phyloP scores from a whole-genome alignment of 2,888 invertebrate genomes.

The Hirtodrosophila alboralis region DNA sequence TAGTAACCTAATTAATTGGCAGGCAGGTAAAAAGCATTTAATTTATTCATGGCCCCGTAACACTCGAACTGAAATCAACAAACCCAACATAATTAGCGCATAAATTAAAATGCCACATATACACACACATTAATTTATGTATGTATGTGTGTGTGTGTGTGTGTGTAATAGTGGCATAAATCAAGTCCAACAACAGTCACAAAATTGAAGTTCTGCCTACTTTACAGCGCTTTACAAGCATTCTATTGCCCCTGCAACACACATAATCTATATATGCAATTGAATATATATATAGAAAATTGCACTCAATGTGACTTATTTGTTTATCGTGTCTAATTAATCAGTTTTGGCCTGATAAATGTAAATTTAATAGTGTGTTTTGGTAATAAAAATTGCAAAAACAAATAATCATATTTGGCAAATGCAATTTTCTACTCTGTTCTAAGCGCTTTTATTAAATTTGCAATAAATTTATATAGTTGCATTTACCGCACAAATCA shows the following conservation, averaged over 20 bases:
- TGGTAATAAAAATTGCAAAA: neutral
- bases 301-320: neutral
- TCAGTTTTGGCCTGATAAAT: conserved; percentile 39
- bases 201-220: conserved; percentile 23
- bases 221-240: conserved; percentile 3
- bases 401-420: neutral
- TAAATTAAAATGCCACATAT: conserved; percentile 48
- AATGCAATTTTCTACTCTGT: conserved; percentile 10
- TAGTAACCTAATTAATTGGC: conserved; percentile 57
- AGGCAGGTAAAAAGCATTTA: conserved; percentile 50
- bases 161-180: conserved; percentile 25
- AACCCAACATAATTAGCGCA: conserved; percentile 62
- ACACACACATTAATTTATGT: neutral
- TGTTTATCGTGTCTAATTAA: conserved; percentile 34
- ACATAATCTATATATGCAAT: too few species aligned
- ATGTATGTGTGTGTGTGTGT: conserved; percentile 16
- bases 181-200: conserved; percentile 40
- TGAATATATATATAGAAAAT: conserved; percentile 10
- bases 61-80: conserved; percentile 31
- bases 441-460: conserved; percentile 50
- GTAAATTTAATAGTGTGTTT: conserved; percentile 32
- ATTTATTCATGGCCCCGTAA: conserved; percentile 57
- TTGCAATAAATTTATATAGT: conserved; percentile 3
- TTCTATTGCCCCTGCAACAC: too few species aligned
- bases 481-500: conserved; percentile 10